Percentiles rank a stretch among this genome's conserved stretches.
phyloP scores from a whole-genome alignment of 2,797 vertebrate species.

The Lophotriccus pileatus region DNA sequence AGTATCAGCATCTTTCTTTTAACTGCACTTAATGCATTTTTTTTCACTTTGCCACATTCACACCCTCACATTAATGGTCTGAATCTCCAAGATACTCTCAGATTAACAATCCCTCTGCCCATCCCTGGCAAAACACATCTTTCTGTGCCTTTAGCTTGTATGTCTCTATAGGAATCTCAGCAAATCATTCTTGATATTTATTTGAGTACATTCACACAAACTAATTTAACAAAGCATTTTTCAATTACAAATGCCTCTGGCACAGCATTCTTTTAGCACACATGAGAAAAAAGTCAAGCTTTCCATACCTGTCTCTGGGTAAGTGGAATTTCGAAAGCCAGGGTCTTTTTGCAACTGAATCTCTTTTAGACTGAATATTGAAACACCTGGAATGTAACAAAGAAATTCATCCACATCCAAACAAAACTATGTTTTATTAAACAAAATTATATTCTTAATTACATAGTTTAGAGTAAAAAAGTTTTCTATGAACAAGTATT shows the following conservation, averaged over 20 bases:
- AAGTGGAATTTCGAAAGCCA: slow-evolving; percentile 96
- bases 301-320: slow-evolving; percentile 90
- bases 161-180: background rate
- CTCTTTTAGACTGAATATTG: slow-evolving; percentile 98
- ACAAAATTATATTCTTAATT: background rate
- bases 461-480: background rate
- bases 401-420: slow-evolving; percentile 13
- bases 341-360: slow-evolving; percentile 97
- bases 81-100: background rate
- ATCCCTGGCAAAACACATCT: background rate
- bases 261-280: background rate
- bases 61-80: background rate
- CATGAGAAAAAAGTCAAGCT: background rate
- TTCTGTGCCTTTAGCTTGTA: background rate
- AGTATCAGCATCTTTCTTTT: background rate
- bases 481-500: background rate
- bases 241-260: background rate
- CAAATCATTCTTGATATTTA: background rate
- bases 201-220: background rate
- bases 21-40: background rate
- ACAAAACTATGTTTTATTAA: background rate
- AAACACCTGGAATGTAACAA: slow-evolving; percentile 81
- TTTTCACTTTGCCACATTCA: background rate
- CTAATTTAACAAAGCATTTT: background rate
- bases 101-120: background rate